Evolutionary conservation across 2,797 vertebrate genomes (phyloP).

Genomic region (Acridotheres tristis): DNA sequence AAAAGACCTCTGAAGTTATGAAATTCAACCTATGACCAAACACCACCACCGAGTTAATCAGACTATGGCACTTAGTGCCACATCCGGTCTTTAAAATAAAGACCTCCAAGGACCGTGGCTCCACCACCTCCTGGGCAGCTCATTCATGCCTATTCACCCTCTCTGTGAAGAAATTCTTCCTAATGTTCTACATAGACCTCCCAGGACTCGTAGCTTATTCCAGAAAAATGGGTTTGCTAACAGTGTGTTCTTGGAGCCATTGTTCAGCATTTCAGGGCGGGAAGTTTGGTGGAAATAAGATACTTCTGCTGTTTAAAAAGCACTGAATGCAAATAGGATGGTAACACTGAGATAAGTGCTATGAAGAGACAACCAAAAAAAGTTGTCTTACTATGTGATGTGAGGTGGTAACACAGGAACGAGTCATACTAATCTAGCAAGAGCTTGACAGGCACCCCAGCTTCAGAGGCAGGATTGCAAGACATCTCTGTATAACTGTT

Average conservation of each 20-base stretch:
- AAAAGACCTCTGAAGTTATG: neutral
- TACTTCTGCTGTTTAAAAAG: neutral
- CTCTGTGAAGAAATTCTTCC: neutral
- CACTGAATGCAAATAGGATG: neutral
- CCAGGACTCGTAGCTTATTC: neutral
- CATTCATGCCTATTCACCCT: rapidly evolving
- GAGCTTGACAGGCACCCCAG: neutral
- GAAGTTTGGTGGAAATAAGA: neutral
- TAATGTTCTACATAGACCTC: neutral
- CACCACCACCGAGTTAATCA: rapidly evolving
- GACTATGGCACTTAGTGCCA: neutral
- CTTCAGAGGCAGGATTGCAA: neutral
- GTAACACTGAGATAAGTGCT: neutral
- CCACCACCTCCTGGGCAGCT: neutral
- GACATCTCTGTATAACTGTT: neutral
- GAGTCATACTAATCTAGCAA: rapidly evolving
- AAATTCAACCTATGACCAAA: neutral
- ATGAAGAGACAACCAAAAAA: neutral
- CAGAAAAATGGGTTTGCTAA: neutral
- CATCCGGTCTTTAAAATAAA: neutral
- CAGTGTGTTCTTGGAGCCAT: neutral
- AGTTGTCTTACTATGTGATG: neutral
- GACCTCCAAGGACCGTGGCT: rapidly evolving
- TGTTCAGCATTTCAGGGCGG: rapidly evolving
- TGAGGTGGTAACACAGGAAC: neutral